Evolutionary conservation across 2,888 invertebrate genomes (phyloP), one percentile per base, ranked within the genome.

Genomic region (Aspidiotus destructor): DNA sequence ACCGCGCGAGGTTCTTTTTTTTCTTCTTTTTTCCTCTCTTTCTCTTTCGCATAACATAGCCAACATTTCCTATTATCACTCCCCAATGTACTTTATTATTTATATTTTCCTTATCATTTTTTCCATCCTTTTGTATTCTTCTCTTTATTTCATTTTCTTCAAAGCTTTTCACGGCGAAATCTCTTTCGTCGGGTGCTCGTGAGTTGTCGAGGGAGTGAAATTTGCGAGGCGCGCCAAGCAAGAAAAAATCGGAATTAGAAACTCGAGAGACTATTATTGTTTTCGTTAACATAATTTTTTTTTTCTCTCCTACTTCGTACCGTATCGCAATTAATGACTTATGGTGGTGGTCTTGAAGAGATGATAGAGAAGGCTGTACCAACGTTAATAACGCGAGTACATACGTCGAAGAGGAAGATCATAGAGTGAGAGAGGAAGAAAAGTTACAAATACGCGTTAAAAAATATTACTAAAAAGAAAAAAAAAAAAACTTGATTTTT

Each of bases 61-160:
- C 67, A 28, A 67, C 67, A 67, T 67, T 67, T 60, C 60, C 67
- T 67, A 67, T 67, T 67, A 67, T 67, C 67, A 67, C 67, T 67
- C 67, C 67, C 67, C 67, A 67, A 67, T 52, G 67, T 67, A 67
- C 67, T 67, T 67, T 67, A 67, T 67, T 60, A 67, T 67, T 67
- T 67, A 67, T 67, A 67, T 60, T 67, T 67, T 67, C 58, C 67
- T 58, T 67, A 58, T 58, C 58, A 57, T 58, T 67, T 58, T 64
- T 67, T 67, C 67, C 58, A 67, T 67, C 67, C 67, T 67, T 67
- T 67, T 67, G 67, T 67, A 58, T 67, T 67, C 67, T 67, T 60
- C 67, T 57, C 52, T 67, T 67, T 67, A 67, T 67, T 60, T 67
- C 67, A 67, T 67, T 67, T 67, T 67, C 60, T 67, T 11, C 48